phyloP scores from a whole-genome alignment of 2,797 vertebrate species.

The Melanotaenia maccullochi region DNA sequence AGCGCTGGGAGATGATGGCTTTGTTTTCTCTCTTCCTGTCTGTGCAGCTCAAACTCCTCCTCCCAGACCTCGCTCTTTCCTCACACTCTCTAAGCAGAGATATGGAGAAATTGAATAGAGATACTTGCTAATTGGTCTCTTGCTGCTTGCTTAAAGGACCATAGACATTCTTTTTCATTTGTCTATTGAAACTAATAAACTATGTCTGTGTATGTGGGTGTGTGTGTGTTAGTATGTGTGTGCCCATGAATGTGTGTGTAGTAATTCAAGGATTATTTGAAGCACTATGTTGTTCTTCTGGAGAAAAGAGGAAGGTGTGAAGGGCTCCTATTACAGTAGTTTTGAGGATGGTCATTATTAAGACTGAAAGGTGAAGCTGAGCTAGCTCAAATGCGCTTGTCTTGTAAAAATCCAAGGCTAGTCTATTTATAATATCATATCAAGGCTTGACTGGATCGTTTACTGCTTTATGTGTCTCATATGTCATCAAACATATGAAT shows the following conservation, averaged over 20 bases:
- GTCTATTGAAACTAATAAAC: constrained; percentile 82
- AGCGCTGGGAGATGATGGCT: constrained; percentile 86
- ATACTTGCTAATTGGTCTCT: constrained; percentile 89
- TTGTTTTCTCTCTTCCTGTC: constrained; percentile 86
- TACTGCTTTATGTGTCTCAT: constrained; percentile 51
- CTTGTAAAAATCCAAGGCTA: constrained; percentile 42
- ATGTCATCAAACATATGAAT: constrained; percentile 61
- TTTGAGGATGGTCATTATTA: constrained; percentile 55
- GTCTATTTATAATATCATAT: constrained; percentile 43
- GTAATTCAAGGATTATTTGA: constrained; percentile 70
- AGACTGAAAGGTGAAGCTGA: constrained; percentile 43
- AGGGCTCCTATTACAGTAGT: constrained; percentile 60
- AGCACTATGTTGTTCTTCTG: constrained; percentile 58
- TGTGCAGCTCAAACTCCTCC: constrained; percentile 79
- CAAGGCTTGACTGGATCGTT: constrained; percentile 64
- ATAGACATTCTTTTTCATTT: constrained; percentile 80
- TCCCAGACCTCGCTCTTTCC: constrained; percentile 70
- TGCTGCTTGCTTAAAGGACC: constrained; percentile 85
- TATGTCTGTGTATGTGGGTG: constrained; percentile 51
- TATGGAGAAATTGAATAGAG: constrained; percentile 83
- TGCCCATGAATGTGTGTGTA: constrained; percentile 35
- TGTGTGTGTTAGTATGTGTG: constrained; percentile 20
- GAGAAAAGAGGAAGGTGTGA: constrained; percentile 69
- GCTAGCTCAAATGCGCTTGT: constrained; percentile 50
- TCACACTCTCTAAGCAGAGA: constrained; percentile 79